These are phyloP conservation scores for Semicossyphus pulcher DNA, from an alignment of 2,113 vertebrate species.

Conservation along the genomic window DNA sequence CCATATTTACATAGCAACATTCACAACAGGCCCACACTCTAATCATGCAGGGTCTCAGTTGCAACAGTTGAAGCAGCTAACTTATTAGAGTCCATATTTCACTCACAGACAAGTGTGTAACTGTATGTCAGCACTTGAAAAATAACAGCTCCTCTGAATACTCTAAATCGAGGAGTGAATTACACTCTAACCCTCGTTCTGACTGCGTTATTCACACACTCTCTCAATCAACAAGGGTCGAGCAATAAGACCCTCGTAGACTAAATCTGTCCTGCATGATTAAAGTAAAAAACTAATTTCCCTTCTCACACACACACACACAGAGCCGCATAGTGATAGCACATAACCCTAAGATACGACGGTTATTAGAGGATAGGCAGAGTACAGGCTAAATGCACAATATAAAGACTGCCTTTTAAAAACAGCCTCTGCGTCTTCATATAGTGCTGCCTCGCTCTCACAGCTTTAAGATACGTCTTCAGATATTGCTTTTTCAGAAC, in stretches of 20 bases:
- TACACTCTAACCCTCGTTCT: not conserved
- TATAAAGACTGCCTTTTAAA: not conserved
- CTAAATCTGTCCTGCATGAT: conserved; percentile 16
- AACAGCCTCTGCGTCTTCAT: too few relatives aligned
- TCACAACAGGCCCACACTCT: too few relatives aligned
- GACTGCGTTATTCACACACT: not conserved
- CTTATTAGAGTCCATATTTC: not conserved
- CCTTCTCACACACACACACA: not conserved
- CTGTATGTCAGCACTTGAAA: not conserved
- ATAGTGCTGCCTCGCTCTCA: too few relatives aligned
- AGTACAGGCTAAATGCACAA: not conserved
- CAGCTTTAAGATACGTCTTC: too few relatives aligned
- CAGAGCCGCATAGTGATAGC: not conserved
- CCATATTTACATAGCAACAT: too few relatives aligned
- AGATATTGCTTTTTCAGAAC: not conserved
- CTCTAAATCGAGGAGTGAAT: conserved; percentile 25
- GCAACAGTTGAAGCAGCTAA: not conserved
- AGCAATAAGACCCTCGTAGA: conserved; percentile 14
- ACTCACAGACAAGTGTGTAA: conserved; percentile 1
- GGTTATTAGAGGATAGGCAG: conserved; percentile 1
- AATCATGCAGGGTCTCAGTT: too few relatives aligned
- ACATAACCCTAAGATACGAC: not conserved
- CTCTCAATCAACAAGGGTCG: conserved; percentile 24
- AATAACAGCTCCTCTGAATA: conserved; percentile 22
- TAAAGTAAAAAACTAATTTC: conserved; percentile 37